Base-by-base conservation (phyloP, 1,140 invertebrate species). In the Trissolcus basalis region DNA sequence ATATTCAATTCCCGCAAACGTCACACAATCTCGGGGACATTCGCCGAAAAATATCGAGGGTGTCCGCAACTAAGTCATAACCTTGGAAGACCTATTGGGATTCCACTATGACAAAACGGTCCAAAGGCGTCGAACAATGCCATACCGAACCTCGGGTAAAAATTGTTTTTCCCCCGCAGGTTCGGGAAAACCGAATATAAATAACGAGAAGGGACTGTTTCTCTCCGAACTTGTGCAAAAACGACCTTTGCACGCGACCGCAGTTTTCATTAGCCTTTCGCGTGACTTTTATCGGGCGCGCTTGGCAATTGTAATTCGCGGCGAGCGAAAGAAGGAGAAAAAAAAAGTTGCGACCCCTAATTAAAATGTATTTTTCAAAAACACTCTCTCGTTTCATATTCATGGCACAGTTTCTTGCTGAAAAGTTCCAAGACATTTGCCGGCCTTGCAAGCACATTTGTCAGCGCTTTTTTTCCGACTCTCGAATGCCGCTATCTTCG, bases 241-340 rank as follows among this genome's bases (percentile, higher is more conserved):
- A 39, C 9, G 32, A 45, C 60, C 13, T 65, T 64, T 60, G 73
- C 73, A 76, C 67, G 73, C 61, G 73, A 76, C 49, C 43, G 32
- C 41, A 58, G 14, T 50, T 76, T 76, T 76, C 56, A 70, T 67
- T 56, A 59, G 45, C 15, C 33, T 10, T 39, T 64, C 44, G 67
- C 73, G 67, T 76, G 73, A 70, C 73, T 60, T 76, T 76, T 65
- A 76, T 76, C 71, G 43, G 63, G 19, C n/a, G 7, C 13, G 49
- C 56, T 19, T 9, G 59, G 59, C 55, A 71, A 71, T 71, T 64
- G 71, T 58, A 56, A 51, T 67, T 19, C 35, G 55, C 48, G 32
- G 27, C 58, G 45, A 51, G 58, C 35, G 44, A 68, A 63, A 63
- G 51, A 12, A 6, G 19, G n/a, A 8, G 44, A 39, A 39, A 4